phyloP scores from a whole-genome alignment of 2,113 vertebrate species.

The Gasterosteus nipponicus region DNA sequence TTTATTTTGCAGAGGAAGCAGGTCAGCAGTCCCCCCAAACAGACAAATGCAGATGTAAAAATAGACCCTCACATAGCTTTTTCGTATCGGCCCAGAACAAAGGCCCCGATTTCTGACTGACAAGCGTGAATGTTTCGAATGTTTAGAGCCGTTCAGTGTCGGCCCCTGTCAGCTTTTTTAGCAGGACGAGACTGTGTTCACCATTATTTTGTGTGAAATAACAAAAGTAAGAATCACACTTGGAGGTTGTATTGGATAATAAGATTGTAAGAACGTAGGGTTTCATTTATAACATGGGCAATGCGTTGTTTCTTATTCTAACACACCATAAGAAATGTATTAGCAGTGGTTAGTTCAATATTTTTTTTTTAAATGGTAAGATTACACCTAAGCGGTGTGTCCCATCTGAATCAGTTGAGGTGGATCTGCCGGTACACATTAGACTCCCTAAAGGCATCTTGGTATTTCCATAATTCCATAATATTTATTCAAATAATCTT shows the following conservation, averaged over 20 bases:
- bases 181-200: neutral
- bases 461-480: neutral
- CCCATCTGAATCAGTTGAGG: neutral
- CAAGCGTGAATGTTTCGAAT: neutral
- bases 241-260: neutral
- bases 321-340: neutral
- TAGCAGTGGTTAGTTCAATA: neutral
- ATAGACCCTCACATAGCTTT: neutral
- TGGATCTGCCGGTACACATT: neutral
- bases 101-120: conserved; percentile 14
- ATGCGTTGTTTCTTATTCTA: neutral
- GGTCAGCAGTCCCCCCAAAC: conserved; percentile 28
- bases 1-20: conserved; percentile 53
- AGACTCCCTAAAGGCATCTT: neutral
- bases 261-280: neutral
- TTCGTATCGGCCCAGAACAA: conserved; percentile 1
- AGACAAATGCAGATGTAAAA: conserved; percentile 12
- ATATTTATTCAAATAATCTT: conserved; percentile 26
- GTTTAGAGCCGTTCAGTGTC: conserved; percentile 19
- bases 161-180: neutral
- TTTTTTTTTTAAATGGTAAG: neutral
- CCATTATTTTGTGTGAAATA: neutral
- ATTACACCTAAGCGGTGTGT: neutral
- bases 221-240: neutral
- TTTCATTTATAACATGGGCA: neutral